Percentiles rank a stretch among this genome's conserved stretches.
Conservation (phyloP, 2,888 invertebrate genomes). For the Podotricha telesiphe region DNA sequence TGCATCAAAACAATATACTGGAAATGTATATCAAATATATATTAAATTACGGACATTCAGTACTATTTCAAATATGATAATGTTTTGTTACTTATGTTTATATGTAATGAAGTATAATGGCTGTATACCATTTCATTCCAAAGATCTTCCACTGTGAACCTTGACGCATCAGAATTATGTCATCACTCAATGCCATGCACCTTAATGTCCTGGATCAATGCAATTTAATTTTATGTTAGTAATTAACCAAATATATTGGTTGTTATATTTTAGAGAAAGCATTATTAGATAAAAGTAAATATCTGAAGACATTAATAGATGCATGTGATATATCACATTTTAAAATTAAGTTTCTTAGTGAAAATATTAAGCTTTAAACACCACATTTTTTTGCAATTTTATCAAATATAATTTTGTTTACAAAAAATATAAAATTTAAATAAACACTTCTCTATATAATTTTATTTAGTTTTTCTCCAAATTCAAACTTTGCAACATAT, state of each 20-base stretch:
- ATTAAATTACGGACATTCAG: neutral
- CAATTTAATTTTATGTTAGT: constrained; percentile 70
- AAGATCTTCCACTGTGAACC: constrained; percentile 67
- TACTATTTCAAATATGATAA: constrained; percentile 13
- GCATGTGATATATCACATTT: neutral
- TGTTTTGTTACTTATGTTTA: constrained; percentile 6
- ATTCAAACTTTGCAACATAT: neutral
- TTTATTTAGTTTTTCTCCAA: too few species aligned
- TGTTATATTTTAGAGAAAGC: constrained; percentile 30
- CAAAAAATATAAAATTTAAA: too few species aligned
- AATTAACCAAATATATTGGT: constrained; percentile 46
- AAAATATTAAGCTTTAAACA: too few species aligned
- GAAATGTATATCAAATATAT: too few species aligned
- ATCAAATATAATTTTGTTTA: too few species aligned
- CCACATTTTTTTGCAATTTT: too few species aligned
- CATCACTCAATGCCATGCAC: constrained; percentile 77
- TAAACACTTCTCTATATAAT: too few species aligned
- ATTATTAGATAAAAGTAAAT: neutral
- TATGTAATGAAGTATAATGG: constrained; percentile 49
- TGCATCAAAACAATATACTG: neutral
- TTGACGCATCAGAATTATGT: constrained; percentile 59
- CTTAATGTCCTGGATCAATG: constrained; percentile 78
- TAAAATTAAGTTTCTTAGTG: too few species aligned
- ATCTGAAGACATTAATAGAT: neutral
- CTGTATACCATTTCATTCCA: constrained; percentile 81